Evolutionary conservation across 2,888 invertebrate species (phyloP).

Genomic region (Argyra leucocephala): DNA sequence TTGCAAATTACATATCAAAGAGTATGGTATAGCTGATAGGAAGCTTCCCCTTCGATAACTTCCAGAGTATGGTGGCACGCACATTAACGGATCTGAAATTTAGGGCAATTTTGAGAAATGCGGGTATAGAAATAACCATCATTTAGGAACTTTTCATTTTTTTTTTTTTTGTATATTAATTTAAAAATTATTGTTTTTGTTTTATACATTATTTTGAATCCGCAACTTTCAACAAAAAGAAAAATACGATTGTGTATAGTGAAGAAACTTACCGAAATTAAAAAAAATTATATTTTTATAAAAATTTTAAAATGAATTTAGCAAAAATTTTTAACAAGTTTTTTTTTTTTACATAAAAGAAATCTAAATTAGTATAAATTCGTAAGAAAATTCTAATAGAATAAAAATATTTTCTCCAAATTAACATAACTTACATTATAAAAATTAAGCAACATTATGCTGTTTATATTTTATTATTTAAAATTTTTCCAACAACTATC

Average conservation of each 20-base stretch:
- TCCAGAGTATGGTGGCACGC: slow-evolving; percentile 10
- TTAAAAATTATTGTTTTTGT: slow-evolving; percentile 30
- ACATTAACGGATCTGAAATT: slow-evolving; percentile 36
- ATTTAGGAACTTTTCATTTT: slow-evolving; percentile 20
- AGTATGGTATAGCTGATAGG: slow-evolving; percentile 10
- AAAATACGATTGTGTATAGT: slow-evolving; percentile 6
- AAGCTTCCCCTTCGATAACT: slow-evolving; percentile 8
- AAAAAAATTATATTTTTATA: background rate
- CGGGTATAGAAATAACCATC: slow-evolving; percentile 24
- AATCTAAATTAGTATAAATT: background rate
- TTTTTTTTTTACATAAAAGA: background rate
- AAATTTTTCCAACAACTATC: background rate
- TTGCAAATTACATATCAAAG: slow-evolving; percentile 8
- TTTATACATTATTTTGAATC: slow-evolving; percentile 27
- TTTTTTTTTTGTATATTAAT: slow-evolving; percentile 29
- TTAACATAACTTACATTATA: background rate
- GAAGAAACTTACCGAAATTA: slow-evolving; percentile 1
- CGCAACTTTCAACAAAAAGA: background rate
- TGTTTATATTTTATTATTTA: background rate
- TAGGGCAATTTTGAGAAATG: slow-evolving; percentile 41
- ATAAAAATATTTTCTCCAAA: slow-evolving; percentile 5
- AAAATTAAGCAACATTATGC: background rate
- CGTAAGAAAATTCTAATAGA: slow-evolving; percentile 1
- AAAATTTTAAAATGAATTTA: background rate
- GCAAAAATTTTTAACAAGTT: slow-evolving; percentile 3